Percentiles rank a stretch among this genome's conserved stretches.
These are phyloP conservation scores for Capromys pilorides DNA, from an alignment of 2,797 vertebrate genomes.

Conservation along the genomic window DNA sequence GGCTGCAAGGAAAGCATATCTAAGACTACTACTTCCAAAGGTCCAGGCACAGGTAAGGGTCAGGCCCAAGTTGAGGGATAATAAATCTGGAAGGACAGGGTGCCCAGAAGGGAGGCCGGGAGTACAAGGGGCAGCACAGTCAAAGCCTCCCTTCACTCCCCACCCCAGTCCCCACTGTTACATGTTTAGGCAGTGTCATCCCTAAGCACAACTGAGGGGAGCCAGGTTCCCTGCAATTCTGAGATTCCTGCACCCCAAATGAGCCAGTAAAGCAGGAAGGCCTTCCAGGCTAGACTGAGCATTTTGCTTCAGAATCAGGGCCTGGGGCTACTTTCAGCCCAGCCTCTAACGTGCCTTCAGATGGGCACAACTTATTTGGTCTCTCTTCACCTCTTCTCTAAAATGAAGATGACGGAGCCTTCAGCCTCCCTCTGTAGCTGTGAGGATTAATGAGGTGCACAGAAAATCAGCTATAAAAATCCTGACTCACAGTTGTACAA, in stretches of 20 bases:
- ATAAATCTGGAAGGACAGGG: background rate
- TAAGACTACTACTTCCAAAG: background rate
- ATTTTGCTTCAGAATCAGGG: background rate
- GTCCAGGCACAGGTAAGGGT: background rate
- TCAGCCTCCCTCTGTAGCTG: slow-evolving; percentile 24
- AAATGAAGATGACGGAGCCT: slow-evolving; percentile 62
- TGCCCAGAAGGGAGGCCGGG: background rate
- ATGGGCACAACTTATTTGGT: slow-evolving; percentile 63
- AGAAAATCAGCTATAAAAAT: slow-evolving; percentile 66
- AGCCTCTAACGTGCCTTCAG: slow-evolving; percentile 6
- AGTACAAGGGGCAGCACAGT: background rate
- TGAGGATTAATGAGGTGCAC: slow-evolving; percentile 67
- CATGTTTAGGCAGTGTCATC: background rate
- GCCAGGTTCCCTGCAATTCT: background rate
- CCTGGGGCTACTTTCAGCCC: slow-evolving; percentile 55
- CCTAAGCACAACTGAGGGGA: background rate
- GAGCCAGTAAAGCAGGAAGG: slow-evolving; percentile 28
- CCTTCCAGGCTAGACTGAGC: background rate
- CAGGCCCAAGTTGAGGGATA: background rate
- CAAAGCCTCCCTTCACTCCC: background rate
- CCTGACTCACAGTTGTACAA: slow-evolving; percentile 34
- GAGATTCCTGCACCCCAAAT: slow-evolving; percentile 39
- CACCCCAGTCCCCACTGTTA: background rate
- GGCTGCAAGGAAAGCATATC: background rate
- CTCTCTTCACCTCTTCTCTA: slow-evolving; percentile 53